These are phyloP conservation scores for Zeugodacus cucurbitae DNA, from an alignment of 1,140 invertebrate genomes.

Conservation along the genomic window DNA sequence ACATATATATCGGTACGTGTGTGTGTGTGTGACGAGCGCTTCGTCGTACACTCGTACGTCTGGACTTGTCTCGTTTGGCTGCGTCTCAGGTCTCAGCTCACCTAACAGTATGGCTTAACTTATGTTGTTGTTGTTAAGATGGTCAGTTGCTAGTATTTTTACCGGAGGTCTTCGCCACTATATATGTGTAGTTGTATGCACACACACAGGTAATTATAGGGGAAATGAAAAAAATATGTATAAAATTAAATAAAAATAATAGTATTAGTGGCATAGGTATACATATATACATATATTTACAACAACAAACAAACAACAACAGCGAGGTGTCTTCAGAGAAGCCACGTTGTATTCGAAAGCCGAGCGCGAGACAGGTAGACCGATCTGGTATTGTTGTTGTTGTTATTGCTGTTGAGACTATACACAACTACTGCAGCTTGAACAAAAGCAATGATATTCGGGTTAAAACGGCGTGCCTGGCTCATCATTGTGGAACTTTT, in stretches of 20 bases:
- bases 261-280: constrained; percentile 21
- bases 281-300: too few species aligned
- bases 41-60: not conserved
- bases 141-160: constrained; percentile 33
- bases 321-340: not conserved
- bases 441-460: constrained; percentile 38
- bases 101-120: constrained; percentile 7
- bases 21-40: not conserved
- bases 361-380: constrained; percentile 32
- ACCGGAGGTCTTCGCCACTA: constrained; percentile 28
- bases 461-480: constrained; percentile 35
- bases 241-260: not conserved
- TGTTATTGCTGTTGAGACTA: constrained; percentile 26
- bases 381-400: constrained; percentile 27
- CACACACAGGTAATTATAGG: constrained; percentile 19
- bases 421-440: constrained; percentile 5
- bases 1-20: too few species aligned
- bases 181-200: not conserved
- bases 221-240: not conserved
- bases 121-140: constrained; percentile 38
- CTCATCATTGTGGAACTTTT: constrained; percentile 37
- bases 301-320: too few species aligned
- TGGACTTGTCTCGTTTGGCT: constrained; percentile 35
- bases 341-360: constrained; percentile 33
- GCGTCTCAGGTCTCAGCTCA: constrained; percentile 30